phyloP scores from a whole-genome alignment of 2,888 invertebrate genomes.

The Hylaea fasciaria region DNA sequence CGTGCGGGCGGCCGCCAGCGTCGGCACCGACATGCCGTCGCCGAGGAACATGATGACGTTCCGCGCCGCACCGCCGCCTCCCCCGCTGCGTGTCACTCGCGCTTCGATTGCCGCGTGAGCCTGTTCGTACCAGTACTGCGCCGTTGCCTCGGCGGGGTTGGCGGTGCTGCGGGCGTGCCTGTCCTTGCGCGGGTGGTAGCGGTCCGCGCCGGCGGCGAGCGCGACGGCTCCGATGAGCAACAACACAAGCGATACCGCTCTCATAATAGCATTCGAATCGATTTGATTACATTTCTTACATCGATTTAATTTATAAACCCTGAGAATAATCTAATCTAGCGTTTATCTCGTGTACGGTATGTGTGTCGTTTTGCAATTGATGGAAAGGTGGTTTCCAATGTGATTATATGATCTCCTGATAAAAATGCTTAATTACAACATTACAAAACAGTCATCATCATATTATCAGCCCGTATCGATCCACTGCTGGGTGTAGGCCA shows the following conservation, averaged over 20 bases:
- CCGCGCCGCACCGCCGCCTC: conserved; percentile 19
- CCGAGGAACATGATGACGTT: conserved; percentile 90
- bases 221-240: background rate
- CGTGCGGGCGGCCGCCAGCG: conserved; percentile 87
- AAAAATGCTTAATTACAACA: too few species aligned
- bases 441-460: too few species aligned
- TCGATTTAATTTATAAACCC: conserved; percentile 1
- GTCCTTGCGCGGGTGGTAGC: background rate
- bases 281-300: background rate
- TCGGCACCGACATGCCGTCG: conserved; percentile 90
- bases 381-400: too few species aligned
- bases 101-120: conserved; percentile 69
- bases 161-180: background rate
- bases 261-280: background rate
- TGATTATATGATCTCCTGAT: too few species aligned
- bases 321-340: conserved; percentile 6
- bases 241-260: background rate
- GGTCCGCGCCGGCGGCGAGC: background rate
- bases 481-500: too few species aligned
- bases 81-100: conserved; percentile 46
- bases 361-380: too few species aligned
- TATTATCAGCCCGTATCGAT: too few species aligned
- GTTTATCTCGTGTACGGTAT: too few species aligned
- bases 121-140: conserved; percentile 72
- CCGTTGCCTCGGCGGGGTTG: conserved; percentile 36